Percentiles rank a stretch among this genome's conserved stretches.
These are phyloP conservation scores for Tachypleus tridentatus DNA, from an alignment of 1,140 invertebrate genomes.

Conservation along the genomic window DNA sequence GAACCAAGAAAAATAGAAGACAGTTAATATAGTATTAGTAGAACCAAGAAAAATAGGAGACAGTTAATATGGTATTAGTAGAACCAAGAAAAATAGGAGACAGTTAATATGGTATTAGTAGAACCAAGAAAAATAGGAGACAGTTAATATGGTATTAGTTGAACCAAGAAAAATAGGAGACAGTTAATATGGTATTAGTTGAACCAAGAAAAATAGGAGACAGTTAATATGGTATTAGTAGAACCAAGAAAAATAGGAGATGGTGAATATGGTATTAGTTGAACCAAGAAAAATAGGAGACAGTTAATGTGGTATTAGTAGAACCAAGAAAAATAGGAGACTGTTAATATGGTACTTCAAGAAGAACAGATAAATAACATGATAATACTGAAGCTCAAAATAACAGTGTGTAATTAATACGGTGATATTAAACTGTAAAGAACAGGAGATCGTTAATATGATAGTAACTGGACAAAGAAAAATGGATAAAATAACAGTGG, in stretches of 20 bases:
- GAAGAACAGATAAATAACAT: no score
- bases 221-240: conserved; percentile 39
- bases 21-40: background rate
- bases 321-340: background rate
- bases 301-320: no score
- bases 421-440: no score
- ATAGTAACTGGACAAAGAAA: no score
- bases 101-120: conserved; percentile 39
- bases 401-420: no score
- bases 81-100: conserved; percentile 40
- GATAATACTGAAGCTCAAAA: no score
- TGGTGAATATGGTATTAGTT: background rate
- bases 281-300: no score
- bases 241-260: background rate
- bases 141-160: background rate
- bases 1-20: background rate
- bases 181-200: no score
- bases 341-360: background rate
- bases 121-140: background rate
- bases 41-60: background rate
- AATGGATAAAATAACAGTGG: no score
- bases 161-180: no score
- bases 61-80: background rate
- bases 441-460: no score
- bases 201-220: conserved; percentile 38